phyloP scores from a whole-genome alignment of 2,113 vertebrate genomes.

The Collichthys lucidus region DNA sequence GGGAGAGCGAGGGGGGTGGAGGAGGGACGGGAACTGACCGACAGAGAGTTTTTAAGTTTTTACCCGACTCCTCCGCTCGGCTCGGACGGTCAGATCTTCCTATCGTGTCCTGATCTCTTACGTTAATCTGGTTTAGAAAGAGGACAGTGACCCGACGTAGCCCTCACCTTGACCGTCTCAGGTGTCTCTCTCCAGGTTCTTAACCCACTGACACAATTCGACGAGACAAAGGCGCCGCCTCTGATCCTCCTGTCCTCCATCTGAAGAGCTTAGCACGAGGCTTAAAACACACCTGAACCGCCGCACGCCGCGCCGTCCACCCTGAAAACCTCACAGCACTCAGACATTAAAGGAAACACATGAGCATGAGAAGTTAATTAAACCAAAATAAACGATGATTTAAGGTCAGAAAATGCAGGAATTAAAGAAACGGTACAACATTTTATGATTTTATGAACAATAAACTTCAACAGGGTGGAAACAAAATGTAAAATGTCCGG shows the following conservation, averaged over 20 bases:
- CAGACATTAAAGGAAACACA: background rate
- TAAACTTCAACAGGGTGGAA: background rate
- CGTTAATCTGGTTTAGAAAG: constrained; percentile 74
- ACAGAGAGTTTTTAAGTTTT: constrained; percentile 8
- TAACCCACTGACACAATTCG: constrained; percentile 81
- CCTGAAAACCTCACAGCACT: background rate
- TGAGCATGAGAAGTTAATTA: background rate
- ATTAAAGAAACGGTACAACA: background rate
- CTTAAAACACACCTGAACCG: constrained; percentile 48
- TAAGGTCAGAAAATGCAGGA: background rate
- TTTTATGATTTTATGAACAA: background rate
- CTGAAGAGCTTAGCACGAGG: constrained; percentile 53
- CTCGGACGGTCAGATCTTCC: background rate
- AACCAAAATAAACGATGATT: background rate
- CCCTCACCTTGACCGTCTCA: constrained; percentile 62
- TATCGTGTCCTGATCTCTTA: constrained; percentile 5
- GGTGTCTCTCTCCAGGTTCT: constrained; percentile 54
- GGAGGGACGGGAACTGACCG: constrained; percentile 31
- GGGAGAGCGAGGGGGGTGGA: constrained; percentile 5
- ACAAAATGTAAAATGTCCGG: constrained; percentile 25
- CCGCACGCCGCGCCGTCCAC: background rate
- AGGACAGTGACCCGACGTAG: constrained; percentile 44
- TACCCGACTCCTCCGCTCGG: background rate
- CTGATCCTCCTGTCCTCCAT: constrained; percentile 61
- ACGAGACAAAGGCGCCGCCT: constrained; percentile 54